phyloP scores from a whole-genome alignment of 1,140 invertebrate species.

The Drosophila quadrilineata region DNA sequence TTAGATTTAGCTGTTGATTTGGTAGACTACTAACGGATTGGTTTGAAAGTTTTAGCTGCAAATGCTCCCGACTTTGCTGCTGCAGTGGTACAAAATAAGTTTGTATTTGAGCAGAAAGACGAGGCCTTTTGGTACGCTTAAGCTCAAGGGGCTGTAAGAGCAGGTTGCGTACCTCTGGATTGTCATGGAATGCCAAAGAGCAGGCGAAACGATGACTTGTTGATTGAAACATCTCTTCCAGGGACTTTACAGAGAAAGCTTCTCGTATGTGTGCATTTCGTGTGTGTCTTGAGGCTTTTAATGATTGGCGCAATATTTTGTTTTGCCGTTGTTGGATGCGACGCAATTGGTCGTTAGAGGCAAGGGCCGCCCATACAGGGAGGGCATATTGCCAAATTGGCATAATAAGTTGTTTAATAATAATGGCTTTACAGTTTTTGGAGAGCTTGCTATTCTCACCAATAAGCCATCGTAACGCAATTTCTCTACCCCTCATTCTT shows the following conservation, averaged over 20 bases:
- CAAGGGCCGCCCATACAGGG: background rate
- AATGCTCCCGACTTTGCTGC: no score
- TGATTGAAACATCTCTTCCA: background rate
- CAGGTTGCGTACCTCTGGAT: background rate
- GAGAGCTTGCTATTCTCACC: background rate
- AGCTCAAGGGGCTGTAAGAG: background rate
- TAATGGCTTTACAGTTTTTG: background rate
- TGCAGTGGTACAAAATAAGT: no score
- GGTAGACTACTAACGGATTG: no score
- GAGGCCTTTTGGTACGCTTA: no score
- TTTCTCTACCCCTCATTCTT: no score
- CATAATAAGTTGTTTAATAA: slow-evolving; percentile 5
- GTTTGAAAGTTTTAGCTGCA: no score
- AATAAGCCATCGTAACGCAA: background rate
- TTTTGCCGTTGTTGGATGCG: background rate
- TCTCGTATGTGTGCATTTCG: background rate
- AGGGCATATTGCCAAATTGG: slow-evolving; percentile 9
- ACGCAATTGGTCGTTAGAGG: background rate
- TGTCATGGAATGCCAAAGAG: background rate
- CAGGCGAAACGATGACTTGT: background rate
- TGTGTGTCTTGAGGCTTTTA: background rate
- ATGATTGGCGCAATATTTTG: background rate
- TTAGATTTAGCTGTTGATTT: no score
- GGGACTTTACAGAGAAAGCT: background rate
- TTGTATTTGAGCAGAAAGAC: no score